A percentile compares a stretch with the other conserved stretches of the same genome.
Evolutionary conservation across 2,113 vertebrate genomes (phyloP).

Genomic region (Brachypteracias leptosomus): DNA sequence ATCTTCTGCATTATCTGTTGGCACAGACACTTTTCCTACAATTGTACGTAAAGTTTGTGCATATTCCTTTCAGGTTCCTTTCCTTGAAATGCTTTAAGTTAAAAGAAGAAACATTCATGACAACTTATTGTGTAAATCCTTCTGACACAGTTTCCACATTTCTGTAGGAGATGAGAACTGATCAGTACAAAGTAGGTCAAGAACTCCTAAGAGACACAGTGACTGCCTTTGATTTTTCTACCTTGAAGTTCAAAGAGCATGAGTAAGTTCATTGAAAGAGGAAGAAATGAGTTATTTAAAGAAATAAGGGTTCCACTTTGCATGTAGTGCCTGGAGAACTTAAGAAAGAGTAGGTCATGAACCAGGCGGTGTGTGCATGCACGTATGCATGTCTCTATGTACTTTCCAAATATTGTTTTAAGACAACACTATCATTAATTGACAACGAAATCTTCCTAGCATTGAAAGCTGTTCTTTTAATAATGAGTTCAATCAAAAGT

Average conservation of each 20-base stretch:
- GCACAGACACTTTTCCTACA: not conserved
- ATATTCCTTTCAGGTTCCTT: slow-evolving; percentile 5
- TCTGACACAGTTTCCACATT: slow-evolving; percentile 48
- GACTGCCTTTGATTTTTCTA: slow-evolving; percentile 75
- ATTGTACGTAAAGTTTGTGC: slow-evolving; percentile 6
- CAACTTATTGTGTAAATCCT: slow-evolving; percentile 49
- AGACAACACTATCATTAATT: not conserved
- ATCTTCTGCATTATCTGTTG: not conserved
- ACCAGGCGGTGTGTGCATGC: not conserved
- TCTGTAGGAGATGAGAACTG: slow-evolving; percentile 52
- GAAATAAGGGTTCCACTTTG: slow-evolving; percentile 35
- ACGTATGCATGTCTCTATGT: accelerated
- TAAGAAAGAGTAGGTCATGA: not conserved
- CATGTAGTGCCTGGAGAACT: not conserved
- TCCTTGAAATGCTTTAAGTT: slow-evolving; percentile 39
- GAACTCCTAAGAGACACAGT: slow-evolving; percentile 70
- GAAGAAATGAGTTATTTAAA: slow-evolving; percentile 60
- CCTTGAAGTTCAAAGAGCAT: slow-evolving; percentile 78
- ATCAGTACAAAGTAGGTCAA: slow-evolving; percentile 75
- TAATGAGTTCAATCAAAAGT: not conserved
- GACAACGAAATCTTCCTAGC: not conserved
- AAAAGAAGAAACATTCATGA: slow-evolving; percentile 48
- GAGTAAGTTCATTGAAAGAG: slow-evolving; percentile 68
- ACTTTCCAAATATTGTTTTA: not conserved
- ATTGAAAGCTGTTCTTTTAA: not conserved